phyloP scores from a whole-genome alignment of 2,113 vertebrate genomes.

The Saimiri boliviensis region DNA sequence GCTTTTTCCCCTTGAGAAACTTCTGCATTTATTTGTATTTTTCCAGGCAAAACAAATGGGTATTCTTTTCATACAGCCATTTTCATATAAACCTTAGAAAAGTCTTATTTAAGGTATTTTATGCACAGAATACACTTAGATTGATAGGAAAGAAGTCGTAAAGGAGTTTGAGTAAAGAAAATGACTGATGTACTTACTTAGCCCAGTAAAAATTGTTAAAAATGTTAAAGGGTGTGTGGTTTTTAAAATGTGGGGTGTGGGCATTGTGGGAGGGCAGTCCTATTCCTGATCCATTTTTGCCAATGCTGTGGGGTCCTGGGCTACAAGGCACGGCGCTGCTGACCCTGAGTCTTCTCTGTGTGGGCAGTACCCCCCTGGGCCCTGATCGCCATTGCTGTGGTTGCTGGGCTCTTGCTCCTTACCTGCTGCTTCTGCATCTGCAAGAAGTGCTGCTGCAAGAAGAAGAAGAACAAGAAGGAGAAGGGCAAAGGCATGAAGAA shows the following conservation, averaged over 20 bases:
- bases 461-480: conserved; percentile 99
- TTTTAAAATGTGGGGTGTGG: too few relatives aligned
- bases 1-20: conserved; percentile 17
- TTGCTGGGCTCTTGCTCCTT: conserved; percentile 93
- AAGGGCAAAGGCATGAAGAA: conserved; percentile 98
- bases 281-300: background rate
- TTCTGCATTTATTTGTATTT: conserved; percentile 37
- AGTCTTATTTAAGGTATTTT: conserved; percentile 26
- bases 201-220: conserved; percentile 6
- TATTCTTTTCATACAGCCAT: background rate
- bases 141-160: background rate
- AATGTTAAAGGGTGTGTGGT: background rate
- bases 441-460: conserved; percentile 99
- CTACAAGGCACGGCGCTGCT: conserved; percentile 47
- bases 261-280: background rate
- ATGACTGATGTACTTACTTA: background rate
- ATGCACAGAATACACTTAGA: background rate
- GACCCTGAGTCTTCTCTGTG: background rate
- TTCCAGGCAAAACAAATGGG: background rate
- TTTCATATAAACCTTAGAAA: conserved; percentile 24
- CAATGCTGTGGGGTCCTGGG: conserved; percentile 46
- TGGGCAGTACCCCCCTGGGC: conserved; percentile 95
- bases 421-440: conserved; percentile 99
- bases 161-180: background rate
- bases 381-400: conserved; percentile 94